These are phyloP conservation scores for Hemiprocne comata DNA, from an alignment of 2,113 vertebrate genomes.

Conservation along the genomic window DNA sequence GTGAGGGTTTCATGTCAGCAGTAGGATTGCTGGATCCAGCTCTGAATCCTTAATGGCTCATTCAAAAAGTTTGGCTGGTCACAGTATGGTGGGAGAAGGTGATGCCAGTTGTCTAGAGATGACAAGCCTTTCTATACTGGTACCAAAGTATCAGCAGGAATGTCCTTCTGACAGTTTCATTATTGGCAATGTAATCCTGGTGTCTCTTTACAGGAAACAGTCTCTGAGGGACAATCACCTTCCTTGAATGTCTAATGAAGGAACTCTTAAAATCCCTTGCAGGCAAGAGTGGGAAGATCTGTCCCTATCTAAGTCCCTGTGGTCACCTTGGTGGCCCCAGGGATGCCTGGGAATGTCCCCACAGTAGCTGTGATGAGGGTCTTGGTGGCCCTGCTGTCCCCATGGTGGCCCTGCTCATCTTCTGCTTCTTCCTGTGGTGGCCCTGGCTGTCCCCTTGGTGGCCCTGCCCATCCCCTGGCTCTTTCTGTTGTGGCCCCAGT, in stretches of 20 bases:
- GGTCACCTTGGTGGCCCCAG: too few species aligned
- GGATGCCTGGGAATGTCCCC: too few species aligned
- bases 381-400: too few species aligned
- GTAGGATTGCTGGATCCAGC: background rate
- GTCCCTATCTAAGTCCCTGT: background rate
- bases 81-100: rapidly evolving
- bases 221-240: background rate
- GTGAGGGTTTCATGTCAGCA: background rate
- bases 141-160: background rate
- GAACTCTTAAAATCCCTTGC: background rate
- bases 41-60: rapidly evolving
- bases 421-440: too few species aligned
- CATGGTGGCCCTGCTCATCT: too few species aligned
- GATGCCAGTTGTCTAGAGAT: background rate
- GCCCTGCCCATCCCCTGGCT: too few species aligned
- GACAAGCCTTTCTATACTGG: rapidly evolving
- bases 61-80: rapidly evolving
- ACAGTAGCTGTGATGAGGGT: too few species aligned
- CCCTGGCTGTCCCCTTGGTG: too few species aligned
- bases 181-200: background rate
- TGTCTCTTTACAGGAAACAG: background rate
- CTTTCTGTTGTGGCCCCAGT: too few species aligned
- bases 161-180: rapidly evolving
- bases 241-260: background rate
- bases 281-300: background rate